Evolutionary conservation across 2,888 invertebrate species (phyloP).

Genomic region (Dione vanillae): DNA sequence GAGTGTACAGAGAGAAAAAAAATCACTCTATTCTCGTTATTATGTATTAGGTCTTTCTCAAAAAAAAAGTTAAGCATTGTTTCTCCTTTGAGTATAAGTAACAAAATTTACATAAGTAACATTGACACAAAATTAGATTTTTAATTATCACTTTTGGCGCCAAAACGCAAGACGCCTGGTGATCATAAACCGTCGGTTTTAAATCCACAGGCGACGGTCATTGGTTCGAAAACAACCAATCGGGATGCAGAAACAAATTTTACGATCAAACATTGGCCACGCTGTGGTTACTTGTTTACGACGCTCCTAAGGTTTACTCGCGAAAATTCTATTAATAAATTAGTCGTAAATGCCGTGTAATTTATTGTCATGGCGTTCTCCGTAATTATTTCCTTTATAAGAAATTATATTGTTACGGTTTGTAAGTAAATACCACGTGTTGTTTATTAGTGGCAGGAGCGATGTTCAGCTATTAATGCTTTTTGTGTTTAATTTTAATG

Average conservation of each 20-base stretch:
- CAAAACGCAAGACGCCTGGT: slow-evolving; percentile 78
- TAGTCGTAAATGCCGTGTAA: slow-evolving; percentile 78
- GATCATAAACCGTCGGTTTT: slow-evolving; percentile 82
- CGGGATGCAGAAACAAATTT: slow-evolving; percentile 72
- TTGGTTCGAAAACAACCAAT: slow-evolving; percentile 76
- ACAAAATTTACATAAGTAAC: background rate
- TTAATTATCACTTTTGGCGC: slow-evolving; percentile 73
- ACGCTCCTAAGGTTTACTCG: slow-evolving; percentile 79
- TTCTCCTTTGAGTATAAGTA: no score
- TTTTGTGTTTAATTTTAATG: background rate
- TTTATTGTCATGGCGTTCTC: slow-evolving; percentile 76
- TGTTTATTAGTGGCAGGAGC: slow-evolving; percentile 30
- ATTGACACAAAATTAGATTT: slow-evolving; percentile 36
- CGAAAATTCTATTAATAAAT: slow-evolving; percentile 84
- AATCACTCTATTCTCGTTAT: background rate
- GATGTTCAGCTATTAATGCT: background rate
- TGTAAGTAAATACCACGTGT: slow-evolving; percentile 49
- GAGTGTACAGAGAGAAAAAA: background rate
- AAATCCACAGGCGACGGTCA: slow-evolving; percentile 73
- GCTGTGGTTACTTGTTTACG: slow-evolving; percentile 79
- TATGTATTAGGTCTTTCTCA: no score
- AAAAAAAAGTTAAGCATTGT: no score
- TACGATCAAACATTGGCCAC: slow-evolving; percentile 74
- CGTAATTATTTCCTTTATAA: slow-evolving; percentile 81
- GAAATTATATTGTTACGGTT: slow-evolving; percentile 67